Evolutionary conservation across 92 coral and sea anemone genomes (phyloP).

Genomic region (Chrysogorgia sp.): DNA sequence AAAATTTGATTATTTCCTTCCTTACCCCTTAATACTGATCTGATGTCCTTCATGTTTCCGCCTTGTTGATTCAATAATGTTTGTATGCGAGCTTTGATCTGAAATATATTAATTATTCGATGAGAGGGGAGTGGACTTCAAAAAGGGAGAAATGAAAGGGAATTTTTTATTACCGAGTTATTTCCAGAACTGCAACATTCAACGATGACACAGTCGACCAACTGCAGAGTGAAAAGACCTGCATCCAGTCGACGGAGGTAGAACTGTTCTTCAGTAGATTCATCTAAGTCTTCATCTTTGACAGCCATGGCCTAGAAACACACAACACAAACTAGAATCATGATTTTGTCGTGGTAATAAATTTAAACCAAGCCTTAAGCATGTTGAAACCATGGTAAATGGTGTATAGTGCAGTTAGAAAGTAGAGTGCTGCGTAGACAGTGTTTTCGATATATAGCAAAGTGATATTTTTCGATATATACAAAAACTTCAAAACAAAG

Average conservation of each 20-base stretch:
- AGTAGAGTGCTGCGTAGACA: too few relatives aligned
- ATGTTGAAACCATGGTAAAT: too few relatives aligned
- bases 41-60: conserved; percentile 93
- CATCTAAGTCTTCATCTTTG: conserved; percentile 85
- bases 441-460: too few relatives aligned
- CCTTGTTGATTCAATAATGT: conserved; percentile 95
- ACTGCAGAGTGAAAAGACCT: conserved; percentile 87
- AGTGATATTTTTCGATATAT: too few relatives aligned
- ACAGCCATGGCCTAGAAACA: conserved; percentile 64
- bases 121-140: not conserved
- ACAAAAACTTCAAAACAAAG: too few relatives aligned
- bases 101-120: not conserved
- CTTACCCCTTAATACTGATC: conserved; percentile 93
- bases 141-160: not conserved
- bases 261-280: conserved; percentile 82
- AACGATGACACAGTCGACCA: conserved; percentile 85
- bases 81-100: conserved; percentile 85
- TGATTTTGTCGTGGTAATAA: too few relatives aligned
- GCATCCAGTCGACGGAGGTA: conserved; percentile 93
- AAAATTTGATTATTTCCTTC: not conserved
- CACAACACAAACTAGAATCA: not conserved
- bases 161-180: conserved; percentile 66
- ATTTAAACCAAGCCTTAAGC: too few relatives aligned
- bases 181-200: conserved; percentile 93
- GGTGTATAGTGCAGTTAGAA: too few relatives aligned